Evolutionary conservation across 2,797 vertebrate genomes (phyloP).

Genomic region (Rhabdophis nuchalis): DNA sequence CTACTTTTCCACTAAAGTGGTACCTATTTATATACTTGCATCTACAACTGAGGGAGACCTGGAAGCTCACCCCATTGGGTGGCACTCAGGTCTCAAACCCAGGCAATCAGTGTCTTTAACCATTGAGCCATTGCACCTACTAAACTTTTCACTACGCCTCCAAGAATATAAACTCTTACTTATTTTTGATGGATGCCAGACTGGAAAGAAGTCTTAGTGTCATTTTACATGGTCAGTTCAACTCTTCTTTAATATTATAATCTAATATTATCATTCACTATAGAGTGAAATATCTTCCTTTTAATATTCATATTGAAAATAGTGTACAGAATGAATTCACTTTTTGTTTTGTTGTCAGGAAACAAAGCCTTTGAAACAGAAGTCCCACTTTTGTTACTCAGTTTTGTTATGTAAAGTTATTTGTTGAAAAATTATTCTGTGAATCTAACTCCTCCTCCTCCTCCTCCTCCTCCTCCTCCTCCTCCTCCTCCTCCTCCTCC

Average conservation of each 20-base stretch:
- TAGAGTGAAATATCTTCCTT: background rate
- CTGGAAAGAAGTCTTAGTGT: background rate
- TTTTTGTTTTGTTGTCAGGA: background rate
- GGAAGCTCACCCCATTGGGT: background rate
- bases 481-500: too few relatives aligned
- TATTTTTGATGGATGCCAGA: background rate
- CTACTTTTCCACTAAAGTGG: background rate
- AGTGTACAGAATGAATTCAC: background rate
- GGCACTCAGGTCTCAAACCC: background rate
- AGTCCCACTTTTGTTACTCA: background rate
- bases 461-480: too few relatives aligned
- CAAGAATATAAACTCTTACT: background rate
- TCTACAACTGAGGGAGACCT: background rate
- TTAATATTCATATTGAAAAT: background rate
- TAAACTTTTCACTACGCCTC: background rate
- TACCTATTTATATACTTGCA: background rate
- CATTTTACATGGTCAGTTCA: background rate
- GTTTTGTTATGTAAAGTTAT: background rate
- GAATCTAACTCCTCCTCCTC: background rate
- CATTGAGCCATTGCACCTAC: background rate
- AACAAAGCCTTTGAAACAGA: background rate
- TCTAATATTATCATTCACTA: background rate
- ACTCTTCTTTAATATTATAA: background rate
- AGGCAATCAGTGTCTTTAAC: background rate
- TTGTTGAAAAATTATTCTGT: background rate